Evolutionary conservation across 2,113 vertebrate species (phyloP).

Genomic region (Pampusana beccarii): DNA sequence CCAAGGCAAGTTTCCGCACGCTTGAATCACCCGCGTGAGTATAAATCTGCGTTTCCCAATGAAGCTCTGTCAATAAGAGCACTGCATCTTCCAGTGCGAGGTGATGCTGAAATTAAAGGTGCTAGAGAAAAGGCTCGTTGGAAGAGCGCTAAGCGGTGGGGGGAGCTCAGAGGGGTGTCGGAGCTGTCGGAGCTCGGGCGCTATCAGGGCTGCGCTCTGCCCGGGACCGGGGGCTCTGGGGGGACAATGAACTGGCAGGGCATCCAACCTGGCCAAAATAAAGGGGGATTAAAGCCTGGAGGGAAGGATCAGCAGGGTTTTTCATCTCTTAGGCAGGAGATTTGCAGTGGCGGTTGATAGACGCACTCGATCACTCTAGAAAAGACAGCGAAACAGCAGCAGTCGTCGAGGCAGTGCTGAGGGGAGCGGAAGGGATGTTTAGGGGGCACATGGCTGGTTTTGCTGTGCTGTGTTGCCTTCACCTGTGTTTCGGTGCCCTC

Average conservation of each 20-base stretch:
- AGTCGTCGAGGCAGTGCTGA: not conserved
- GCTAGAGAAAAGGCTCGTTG: not conserved
- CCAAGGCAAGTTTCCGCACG: not conserved
- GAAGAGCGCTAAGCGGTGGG: not conserved
- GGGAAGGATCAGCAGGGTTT: not conserved
- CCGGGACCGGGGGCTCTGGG: rapidly evolving
- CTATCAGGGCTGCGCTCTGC: not conserved
- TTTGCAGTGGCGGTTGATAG: not conserved
- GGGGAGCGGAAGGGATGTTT: not conserved
- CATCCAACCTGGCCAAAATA: not conserved
- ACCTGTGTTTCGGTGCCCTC: not conserved
- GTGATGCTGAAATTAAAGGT: not conserved
- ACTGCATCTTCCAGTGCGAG: not conserved
- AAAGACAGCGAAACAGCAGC: not conserved
- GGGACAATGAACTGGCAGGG: not conserved
- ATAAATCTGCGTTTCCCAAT: not conserved
- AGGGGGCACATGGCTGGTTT: not conserved
- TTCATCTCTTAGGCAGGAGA: not conserved
- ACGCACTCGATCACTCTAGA: rapidly evolving
- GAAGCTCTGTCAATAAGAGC: not conserved
- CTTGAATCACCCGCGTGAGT: not conserved
- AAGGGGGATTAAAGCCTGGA: not conserved
- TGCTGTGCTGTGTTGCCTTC: not conserved
- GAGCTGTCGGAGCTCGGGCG: not conserved
- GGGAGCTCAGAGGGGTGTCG: not conserved